Base-by-base conservation (phyloP, 1,140 invertebrate species). In the Gryon sp. region DNA sequence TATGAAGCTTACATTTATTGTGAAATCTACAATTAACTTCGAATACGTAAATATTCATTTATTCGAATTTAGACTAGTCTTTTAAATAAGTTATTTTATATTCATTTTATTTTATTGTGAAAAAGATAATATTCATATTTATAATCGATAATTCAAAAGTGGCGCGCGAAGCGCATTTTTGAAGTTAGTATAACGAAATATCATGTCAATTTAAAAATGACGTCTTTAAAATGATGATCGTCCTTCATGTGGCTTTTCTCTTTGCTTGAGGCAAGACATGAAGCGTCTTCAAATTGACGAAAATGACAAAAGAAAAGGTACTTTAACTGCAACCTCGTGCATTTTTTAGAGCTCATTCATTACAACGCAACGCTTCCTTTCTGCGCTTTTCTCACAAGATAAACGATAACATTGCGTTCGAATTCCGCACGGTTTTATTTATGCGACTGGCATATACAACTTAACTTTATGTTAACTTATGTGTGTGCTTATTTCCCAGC, bases 311-410 rank as follows among this genome's bases (percentile, higher is more conserved):
- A 41, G 15, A 52, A 69, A 50, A 50, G n/a, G 30, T 14, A 9
- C 24, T 46, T 38, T 30, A n/a, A 57, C 30, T 32, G 34, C 26
- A 36, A 32, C 43, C 24, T 43, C 20, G 26, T 28, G 26, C 26
- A 43, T 26, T 69, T 57, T 69, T 69, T 53, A 53, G 18, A 55
- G 48, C 55, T 48, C 59, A 57, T 63, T 63, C 59, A 48, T 63
- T 52, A 26, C 32, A 52, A 41, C 9, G 55, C 55, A 19, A 45
- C 59, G 43, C 69, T 73, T 73, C 69, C 69, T 73, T 43, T 65
- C 59, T 5, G 48, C 52, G 46, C 46, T 53, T 72, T 72, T 72
- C 68, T 63, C 68, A 72, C 41, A 30, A 73, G 69, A 73, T 73
- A 63, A 63, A 63, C 32, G 69, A 73, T 73, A 73, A 73, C 48